Conservation (phyloP, 2,888 invertebrate species). For the Agrotis segetum region DNA sequence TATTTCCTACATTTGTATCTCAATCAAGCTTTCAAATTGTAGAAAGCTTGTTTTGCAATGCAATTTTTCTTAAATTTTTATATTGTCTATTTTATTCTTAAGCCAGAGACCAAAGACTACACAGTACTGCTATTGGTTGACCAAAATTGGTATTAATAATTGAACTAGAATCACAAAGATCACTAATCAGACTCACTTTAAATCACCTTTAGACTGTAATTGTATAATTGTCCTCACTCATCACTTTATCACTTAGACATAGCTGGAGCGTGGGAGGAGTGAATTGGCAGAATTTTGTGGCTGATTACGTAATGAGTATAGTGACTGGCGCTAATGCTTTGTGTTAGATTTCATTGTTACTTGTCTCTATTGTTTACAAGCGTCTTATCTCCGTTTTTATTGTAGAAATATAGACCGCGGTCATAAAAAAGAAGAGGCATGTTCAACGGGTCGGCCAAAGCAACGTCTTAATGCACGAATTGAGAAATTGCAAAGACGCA, state of each 20-base stretch:
- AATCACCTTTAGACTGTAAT: slow-evolving; percentile 42
- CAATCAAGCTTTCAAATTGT: slow-evolving; percentile 9
- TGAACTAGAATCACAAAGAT: slow-evolving; percentile 47
- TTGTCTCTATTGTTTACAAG: not conserved
- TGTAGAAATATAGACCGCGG: not conserved
- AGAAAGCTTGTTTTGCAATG: slow-evolving; percentile 11
- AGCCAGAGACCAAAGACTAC: slow-evolving; percentile 41
- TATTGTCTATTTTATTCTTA: slow-evolving; percentile 5
- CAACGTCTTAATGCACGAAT: too few relatives aligned
- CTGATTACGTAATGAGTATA: slow-evolving; percentile 35
- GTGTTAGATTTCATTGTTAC: slow-evolving; percentile 7
- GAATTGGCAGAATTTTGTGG: slow-evolving; percentile 21
- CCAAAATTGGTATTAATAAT: slow-evolving; percentile 42
- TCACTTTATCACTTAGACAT: slow-evolving; percentile 33
- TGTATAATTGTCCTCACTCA: slow-evolving; percentile 29
- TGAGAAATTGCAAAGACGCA: too few relatives aligned
- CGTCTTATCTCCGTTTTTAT: not conserved
- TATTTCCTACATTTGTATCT: slow-evolving; percentile 5
- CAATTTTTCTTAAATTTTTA: not conserved
- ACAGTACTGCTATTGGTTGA: slow-evolving; percentile 77
- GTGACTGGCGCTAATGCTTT: slow-evolving; percentile 34
- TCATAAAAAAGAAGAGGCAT: not conserved
- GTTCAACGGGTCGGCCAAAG: not conserved
- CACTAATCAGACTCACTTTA: slow-evolving; percentile 38
- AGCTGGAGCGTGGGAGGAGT: slow-evolving; percentile 46